Conservation (phyloP, 2,888 invertebrate genomes). For the Aproaerema taeniolella region DNA sequence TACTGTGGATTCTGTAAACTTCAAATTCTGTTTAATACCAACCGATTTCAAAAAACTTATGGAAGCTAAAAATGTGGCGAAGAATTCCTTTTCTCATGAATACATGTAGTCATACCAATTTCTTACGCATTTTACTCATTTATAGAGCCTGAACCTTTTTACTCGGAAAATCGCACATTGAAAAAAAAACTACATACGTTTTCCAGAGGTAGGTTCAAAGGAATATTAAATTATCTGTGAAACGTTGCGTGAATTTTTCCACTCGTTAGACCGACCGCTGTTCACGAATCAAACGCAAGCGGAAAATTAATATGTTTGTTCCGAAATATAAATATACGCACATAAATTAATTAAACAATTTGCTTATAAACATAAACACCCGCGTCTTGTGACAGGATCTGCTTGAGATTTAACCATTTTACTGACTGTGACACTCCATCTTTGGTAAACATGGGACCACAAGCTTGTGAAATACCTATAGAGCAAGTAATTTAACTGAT, state of each 20-base stretch:
- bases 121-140: not conserved
- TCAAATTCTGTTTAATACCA: too few species aligned
- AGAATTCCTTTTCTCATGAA: too few species aligned
- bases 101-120: not conserved
- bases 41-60: too few species aligned
- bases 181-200: not conserved
- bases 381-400: not conserved
- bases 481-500: too few species aligned
- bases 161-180: not conserved
- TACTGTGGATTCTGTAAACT: too few species aligned
- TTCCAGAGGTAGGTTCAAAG: slow-evolving; percentile 31
- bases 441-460: too few species aligned
- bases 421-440: too few species aligned
- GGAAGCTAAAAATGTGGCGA: too few species aligned
- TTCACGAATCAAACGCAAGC: slow-evolving; percentile 33
- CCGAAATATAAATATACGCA: not conserved
- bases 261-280: slow-evolving; percentile 31
- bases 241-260: slow-evolving; percentile 41
- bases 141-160: not conserved
- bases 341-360: not conserved
- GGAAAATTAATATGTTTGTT: slow-evolving; percentile 35
- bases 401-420: not conserved
- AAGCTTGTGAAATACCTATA: too few species aligned
- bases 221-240: slow-evolving; percentile 39
- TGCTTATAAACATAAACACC: not conserved